Percentiles rank a stretch among this genome's conserved stretches.
phyloP scores from a whole-genome alignment of 2,113 vertebrate species.

The Fregata magnificens region DNA sequence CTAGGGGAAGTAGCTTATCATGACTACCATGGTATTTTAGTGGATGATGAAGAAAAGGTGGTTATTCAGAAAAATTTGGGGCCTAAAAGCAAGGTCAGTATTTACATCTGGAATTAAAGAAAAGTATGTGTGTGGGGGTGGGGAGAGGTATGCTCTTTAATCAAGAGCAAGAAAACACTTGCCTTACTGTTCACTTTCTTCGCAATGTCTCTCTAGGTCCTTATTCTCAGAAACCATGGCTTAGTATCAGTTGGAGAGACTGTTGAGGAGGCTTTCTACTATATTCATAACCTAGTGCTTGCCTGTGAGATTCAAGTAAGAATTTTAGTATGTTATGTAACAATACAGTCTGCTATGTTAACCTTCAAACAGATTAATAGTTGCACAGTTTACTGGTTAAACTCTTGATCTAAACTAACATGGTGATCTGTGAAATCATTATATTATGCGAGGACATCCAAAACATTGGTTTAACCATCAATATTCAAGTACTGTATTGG shows the following conservation, averaged over 20 bases:
- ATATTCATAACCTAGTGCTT: slow-evolving; percentile 92
- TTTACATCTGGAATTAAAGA: background rate
- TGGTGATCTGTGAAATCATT: background rate
- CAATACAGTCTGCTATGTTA: background rate
- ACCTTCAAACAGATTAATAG: background rate
- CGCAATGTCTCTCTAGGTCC: slow-evolving; percentile 76
- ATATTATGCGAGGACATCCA: background rate
- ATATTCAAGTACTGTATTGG: background rate
- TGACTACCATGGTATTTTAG: slow-evolving; percentile 94
- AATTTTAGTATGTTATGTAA: background rate
- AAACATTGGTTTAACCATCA: background rate
- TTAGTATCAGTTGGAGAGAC: slow-evolving; percentile 92
- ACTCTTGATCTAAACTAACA: background rate
- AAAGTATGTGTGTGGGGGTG: background rate
- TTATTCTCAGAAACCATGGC: slow-evolving; percentile 96
- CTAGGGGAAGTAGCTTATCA: slow-evolving; percentile 94
- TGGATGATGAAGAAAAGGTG: slow-evolving; percentile 88
- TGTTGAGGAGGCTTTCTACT: slow-evolving; percentile 96
- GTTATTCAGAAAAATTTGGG: slow-evolving; percentile 94
- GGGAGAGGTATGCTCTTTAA: background rate
- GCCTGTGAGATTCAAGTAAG: slow-evolving; percentile 98
- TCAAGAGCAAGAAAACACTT: background rate
- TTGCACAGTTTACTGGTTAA: background rate
- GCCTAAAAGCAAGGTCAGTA: slow-evolving; percentile 92
- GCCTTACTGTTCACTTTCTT: background rate